Percentiles rank a stretch among this genome's conserved stretches.
These are phyloP conservation scores for Helicoverpa assulta DNA, from an alignment of 2,888 invertebrate genomes.

Conservation along the genomic window DNA sequence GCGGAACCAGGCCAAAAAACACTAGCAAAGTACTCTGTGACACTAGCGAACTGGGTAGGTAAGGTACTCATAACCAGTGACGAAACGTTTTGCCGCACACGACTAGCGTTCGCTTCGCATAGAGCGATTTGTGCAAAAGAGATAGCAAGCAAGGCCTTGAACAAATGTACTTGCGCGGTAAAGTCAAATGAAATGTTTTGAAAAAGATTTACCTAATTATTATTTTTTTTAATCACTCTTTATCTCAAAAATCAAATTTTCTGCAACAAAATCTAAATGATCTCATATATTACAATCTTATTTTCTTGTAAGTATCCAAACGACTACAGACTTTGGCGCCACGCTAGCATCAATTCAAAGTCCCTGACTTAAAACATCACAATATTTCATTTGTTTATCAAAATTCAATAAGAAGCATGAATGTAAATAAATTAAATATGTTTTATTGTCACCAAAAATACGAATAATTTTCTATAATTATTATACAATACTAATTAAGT, in stretches of 20 bases:
- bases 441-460: conserved; percentile 12
- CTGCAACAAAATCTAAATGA: background rate
- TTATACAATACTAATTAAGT: conserved; percentile 22
- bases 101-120: conserved; percentile 71
- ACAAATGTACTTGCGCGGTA: conserved; percentile 85
- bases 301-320: conserved; percentile 47
- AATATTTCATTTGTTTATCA: background rate
- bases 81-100: conserved; percentile 82
- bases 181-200: conserved; percentile 82
- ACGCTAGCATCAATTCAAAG: conserved; percentile 62
- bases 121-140: conserved; percentile 73
- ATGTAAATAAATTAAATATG: conserved; percentile 3
- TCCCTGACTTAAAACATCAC: background rate
- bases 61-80: conserved; percentile 82
- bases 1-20: conserved; percentile 86
- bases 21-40: conserved; percentile 84
- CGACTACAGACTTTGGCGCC: conserved; percentile 64
- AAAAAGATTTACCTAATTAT: conserved; percentile 10
- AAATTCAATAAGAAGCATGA: background rate
- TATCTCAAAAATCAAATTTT: conserved; percentile 1
- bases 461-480: conserved; percentile 6
- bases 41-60: conserved; percentile 80
- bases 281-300: background rate
- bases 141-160: conserved; percentile 80
- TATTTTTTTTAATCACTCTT: background rate